Evolutionary conservation across 2,888 invertebrate species (phyloP), one percentile per base, ranked within the genome.

Genomic region (Prosopocoilus inquinatus): DNA sequence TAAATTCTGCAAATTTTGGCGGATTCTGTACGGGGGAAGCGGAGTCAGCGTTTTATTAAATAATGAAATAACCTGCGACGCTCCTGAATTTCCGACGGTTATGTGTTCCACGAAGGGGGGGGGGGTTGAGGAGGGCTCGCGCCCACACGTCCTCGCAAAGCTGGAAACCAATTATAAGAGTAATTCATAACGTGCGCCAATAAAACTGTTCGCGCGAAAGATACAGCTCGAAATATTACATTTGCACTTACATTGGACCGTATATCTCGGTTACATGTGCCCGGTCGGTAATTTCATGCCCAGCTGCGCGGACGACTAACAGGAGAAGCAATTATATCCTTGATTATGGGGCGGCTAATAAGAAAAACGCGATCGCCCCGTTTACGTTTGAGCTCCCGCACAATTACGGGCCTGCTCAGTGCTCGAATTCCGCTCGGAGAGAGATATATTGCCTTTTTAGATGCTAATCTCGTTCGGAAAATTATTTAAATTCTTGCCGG

Each of bases 211-310:
- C 20, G 20, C 20, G 20, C 20, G 20, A 28, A 28, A 28, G 20
- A 28, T 28, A 28, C 20, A 28, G 67, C 66, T 59, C 64, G 63
- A 71, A 71, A 67, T 73, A 72, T 71, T 68, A 70, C 69, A 70
- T 73, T 71, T 70, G 69, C 69, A 71, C 71, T 71, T 70, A 70
- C 69, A 70, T 69, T 67, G 62, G 64, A 58, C 58, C 66, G 67
- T 69, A 69, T 67, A 67, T 69, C 67, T 69, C 67, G 62, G 68
- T 66, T 68, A 67, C 68, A 69, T 68, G 69, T 70, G 67, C 63
- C 63, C 65, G 64, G 68, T 65, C 67, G 66, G 68, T 66, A 69
- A 70, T 70, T 70, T 69, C 68, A 65, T 64, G 68, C 66, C 62
- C 65, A 65, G 66, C 63, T 66, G 70, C 66, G 60, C 65, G 64